Percentiles rank a stretch among this genome's conserved stretches.
phyloP scores from a whole-genome alignment of 1,140 invertebrate genomes.

The Zaprionus taronus region DNA sequence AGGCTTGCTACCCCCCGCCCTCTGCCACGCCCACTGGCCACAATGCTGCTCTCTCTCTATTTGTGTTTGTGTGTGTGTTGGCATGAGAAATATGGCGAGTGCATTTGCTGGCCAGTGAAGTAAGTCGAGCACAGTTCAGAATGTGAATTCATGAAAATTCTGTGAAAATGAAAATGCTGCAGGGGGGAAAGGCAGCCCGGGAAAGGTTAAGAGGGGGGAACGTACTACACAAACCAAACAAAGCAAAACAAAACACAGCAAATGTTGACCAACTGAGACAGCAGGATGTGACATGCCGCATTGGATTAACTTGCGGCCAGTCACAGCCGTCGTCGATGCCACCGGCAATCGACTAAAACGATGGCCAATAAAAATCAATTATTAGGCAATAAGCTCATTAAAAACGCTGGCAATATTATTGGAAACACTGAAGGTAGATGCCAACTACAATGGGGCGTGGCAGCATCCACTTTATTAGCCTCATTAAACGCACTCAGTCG shows the following conservation, averaged over 20 bases:
- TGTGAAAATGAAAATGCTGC: slow-evolving; percentile 1
- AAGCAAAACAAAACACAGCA: background rate
- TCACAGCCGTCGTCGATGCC: background rate
- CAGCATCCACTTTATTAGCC: slow-evolving; percentile 66
- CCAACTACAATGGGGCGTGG: background rate
- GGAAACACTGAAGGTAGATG: background rate
- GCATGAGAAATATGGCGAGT: slow-evolving; percentile 48
- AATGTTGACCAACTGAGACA: background rate
- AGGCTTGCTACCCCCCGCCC: slow-evolving; percentile 20
- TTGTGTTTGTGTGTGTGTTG: slow-evolving; percentile 17
- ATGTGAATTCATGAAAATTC: slow-evolving; percentile 18
- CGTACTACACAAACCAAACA: background rate
- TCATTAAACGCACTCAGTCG: slow-evolving; percentile 69
- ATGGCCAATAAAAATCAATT: slow-evolving; percentile 66
- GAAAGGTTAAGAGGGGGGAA: too few species aligned
- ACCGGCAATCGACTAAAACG: background rate
- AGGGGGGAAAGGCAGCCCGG: background rate
- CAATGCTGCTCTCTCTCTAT: background rate
- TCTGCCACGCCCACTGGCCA: slow-evolving; percentile 28
- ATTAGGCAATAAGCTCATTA: slow-evolving; percentile 68
- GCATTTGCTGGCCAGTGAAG: slow-evolving; percentile 21
- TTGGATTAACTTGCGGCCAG: background rate
- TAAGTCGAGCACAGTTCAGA: background rate
- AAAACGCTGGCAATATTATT: slow-evolving; percentile 23
- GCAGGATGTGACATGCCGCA: slow-evolving; percentile 2